phyloP scores from a whole-genome alignment of 1,140 invertebrate genomes.

The Pissodes strobi region DNA sequence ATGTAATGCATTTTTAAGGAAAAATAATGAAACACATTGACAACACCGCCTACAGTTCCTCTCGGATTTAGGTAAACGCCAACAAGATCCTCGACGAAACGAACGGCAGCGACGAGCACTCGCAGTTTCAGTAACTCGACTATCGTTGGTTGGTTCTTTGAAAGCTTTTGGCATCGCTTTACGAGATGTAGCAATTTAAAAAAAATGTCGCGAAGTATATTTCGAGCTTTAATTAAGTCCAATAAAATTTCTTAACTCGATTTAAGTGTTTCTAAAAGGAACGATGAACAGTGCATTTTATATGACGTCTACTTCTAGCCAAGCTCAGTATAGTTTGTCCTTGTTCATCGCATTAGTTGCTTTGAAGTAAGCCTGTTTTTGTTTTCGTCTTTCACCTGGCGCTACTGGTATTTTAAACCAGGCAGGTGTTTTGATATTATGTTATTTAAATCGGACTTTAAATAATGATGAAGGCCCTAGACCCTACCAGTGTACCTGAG shows the following conservation, averaged over 20 bases:
- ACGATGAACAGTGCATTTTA: neutral
- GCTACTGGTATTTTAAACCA: constrained; percentile 4
- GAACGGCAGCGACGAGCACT: constrained; percentile 4
- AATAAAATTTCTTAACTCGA: neutral
- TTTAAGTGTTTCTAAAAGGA: too few species aligned
- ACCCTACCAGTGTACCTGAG: neutral
- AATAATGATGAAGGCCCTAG: constrained; percentile 3
- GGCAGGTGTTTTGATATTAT: constrained; percentile 22
- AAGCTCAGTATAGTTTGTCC: neutral
- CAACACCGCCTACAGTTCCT: neutral
- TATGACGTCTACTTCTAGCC: neutral
- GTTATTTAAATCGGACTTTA: constrained; percentile 9
- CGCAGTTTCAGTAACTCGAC: neutral
- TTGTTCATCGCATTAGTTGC: neutral
- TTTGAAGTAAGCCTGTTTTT: constrained; percentile 1
- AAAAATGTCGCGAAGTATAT: neutral
- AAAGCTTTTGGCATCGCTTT: neutral
- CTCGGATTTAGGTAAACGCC: constrained; percentile 9
- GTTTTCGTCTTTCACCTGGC: constrained; percentile 13
- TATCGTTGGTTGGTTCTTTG: neutral
- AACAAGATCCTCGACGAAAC: neutral
- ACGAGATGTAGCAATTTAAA: constrained; percentile 5
- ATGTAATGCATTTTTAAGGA: neutral
- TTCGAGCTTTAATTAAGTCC: neutral
- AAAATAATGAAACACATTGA: neutral